Conservation (phyloP, 2,888 invertebrate species). For the Schrankia costaestrigalis region DNA sequence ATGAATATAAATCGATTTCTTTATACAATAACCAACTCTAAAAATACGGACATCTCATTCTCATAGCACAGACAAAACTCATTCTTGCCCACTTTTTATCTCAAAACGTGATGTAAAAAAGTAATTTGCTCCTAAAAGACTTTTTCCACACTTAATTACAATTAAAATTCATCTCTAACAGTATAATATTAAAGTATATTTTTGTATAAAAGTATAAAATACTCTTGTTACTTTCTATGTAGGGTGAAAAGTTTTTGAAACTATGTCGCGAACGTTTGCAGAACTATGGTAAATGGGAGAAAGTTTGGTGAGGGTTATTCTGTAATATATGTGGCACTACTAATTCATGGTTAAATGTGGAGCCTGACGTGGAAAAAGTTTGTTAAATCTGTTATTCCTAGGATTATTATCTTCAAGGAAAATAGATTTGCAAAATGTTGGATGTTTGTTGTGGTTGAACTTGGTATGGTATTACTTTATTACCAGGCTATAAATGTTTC, state of each 20-base stretch:
- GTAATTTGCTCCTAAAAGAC: slow-evolving; percentile 41
- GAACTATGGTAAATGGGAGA: slow-evolving; percentile 35
- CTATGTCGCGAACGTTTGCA: slow-evolving; percentile 31
- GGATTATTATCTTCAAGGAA: too few relatives aligned
- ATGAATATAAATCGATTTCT: too few relatives aligned
- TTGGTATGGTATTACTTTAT: too few relatives aligned
- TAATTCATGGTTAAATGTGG: slow-evolving; percentile 31
- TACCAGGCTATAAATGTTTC: too few relatives aligned
- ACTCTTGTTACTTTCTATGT: slow-evolving; percentile 14
- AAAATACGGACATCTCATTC: slow-evolving; percentile 29
- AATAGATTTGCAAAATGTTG: too few relatives aligned
- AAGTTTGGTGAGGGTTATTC: slow-evolving; percentile 28
- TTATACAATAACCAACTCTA: too few relatives aligned
- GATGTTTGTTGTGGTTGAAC: too few relatives aligned
- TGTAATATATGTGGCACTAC: slow-evolving; percentile 26
- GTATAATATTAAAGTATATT: slow-evolving; percentile 11
- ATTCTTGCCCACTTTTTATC: slow-evolving; percentile 37
- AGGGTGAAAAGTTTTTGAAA: slow-evolving; percentile 19
- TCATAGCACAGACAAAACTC: slow-evolving; percentile 17
- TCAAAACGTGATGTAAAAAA: slow-evolving; percentile 41
- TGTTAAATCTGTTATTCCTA: slow-evolving; percentile 5
- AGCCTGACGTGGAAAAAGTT: slow-evolving; percentile 13
- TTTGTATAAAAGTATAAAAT: slow-evolving; percentile 12
- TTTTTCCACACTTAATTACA: slow-evolving; percentile 23
- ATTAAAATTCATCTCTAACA: slow-evolving; percentile 17